Base-by-base conservation (phyloP, 2,888 invertebrate species). In the Pyrrhopygopsis socrates region DNA sequence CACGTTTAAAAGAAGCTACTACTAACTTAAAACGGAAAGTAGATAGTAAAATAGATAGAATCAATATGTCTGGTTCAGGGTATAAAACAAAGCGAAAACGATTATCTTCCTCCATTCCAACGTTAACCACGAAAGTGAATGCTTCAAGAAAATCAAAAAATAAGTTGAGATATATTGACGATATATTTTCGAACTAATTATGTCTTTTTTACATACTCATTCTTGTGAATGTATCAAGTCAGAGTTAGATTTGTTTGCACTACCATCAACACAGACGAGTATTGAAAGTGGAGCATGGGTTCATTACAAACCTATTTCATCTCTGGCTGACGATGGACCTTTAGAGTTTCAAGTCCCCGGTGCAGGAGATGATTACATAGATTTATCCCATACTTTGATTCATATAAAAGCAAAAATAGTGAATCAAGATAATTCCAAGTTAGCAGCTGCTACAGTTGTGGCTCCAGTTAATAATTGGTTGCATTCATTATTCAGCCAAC, bases 211-310 rank as follows among this genome's bases (percentile, higher is more conserved):
- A 88, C 92, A 93, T 83, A 90, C 84, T 86, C 79, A 93, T 85
- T 93, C 93, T 71, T 93, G 92, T 84, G 93, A 94, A 81, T 94
- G 94, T 79, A 82, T 84, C 34, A 94, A 93, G 65, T 93, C 93
- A 30, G 93, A 93, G 65, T 84, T 93, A 65, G 93, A 93, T 87
- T 90, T 94, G 74, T 94, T 94, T 90, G 93, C 93, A 83, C 73
- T 94, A 81, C 92, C 93, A 70, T 86, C 91, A 29, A 93, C 91
- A 63, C 92, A 93, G 83, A 93, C 92, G 22, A 93, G 91, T 65
- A 92, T 93, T 54, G 92, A 93, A 87, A 87, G 60, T 83, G 91
- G 92, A 38, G 68, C 68, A 70, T 94, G 92, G 92, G 84, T 93
- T 71, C 92, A 94, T 54, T 94, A 93, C 67, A 92, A 92, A 84